Base-by-base conservation (phyloP, 2,797 vertebrate species). In the Rhinatrema bivittatum region DNA sequence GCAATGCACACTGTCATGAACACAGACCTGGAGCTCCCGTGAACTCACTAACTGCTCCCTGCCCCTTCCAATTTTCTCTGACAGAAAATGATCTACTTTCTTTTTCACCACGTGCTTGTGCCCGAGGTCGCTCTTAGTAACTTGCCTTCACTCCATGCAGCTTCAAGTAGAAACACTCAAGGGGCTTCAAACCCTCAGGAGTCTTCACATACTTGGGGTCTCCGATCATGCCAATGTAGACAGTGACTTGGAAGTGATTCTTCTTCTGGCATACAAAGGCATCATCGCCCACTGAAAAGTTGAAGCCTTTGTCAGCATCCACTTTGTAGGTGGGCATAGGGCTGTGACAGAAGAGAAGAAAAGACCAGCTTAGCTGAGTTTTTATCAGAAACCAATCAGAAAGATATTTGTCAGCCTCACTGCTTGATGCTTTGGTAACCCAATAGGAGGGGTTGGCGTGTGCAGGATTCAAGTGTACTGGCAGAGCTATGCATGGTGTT, bases 231-330 rank as follows among this genome's bases (percentile, higher is more conserved):
- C 94, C 94, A 0, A 98, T 69, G 60, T 99, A 98, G 24, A 98
- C 94, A 0, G 96, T 99, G 58, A 99, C 96, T 79, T 99, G 96
- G 84, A 99, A 99, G 61, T 99, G 96, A 71, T 99, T 99, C 76
- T 98, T 98, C 82, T 99, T 98, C 76, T 98, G 95, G 62, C 94
- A 98, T 43, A 99, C 96, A 2, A 99, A 99, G 15, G 96, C 91
- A 0, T 99, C 94, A 0, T 99, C 96, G 0, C 93, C 84, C 78
- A 97, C 78, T 0, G 96, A 99, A 75, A 99, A 99, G 84, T 99
- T 99, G 82, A 99, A 99, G 26, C 96, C 96, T 57, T 99, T 99
- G 78, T 99, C 96, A 0, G 96, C 96, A 0, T 99, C 96, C 4
- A 98, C 94, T 0, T 94, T 90, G 62, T 99, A 99, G 3, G 93